Conservation (phyloP, 2,888 invertebrate genomes). For the Cyclophora albipunctata region DNA sequence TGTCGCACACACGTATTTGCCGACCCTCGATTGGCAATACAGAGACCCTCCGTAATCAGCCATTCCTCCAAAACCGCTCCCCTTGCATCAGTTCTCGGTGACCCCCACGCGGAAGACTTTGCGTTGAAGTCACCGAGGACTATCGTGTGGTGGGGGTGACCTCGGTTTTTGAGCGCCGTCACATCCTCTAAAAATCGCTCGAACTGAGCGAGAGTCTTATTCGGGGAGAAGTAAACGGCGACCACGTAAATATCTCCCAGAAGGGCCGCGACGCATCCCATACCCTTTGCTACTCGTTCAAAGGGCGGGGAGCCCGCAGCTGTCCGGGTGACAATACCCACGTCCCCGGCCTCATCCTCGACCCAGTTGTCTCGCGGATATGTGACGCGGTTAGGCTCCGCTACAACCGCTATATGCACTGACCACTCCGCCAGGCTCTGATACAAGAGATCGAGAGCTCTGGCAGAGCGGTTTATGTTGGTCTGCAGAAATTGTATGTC, state of each 20-base stretch:
- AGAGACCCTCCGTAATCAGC: neutral
- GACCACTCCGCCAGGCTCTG: slow-evolving; percentile 5
- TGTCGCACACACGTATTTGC: neutral
- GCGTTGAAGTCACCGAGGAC: too few relatives aligned
- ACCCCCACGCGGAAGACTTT: too few relatives aligned
- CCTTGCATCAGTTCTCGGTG: neutral
- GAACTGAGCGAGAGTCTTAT: neutral
- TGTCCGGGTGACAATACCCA: neutral
- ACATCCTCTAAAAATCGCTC: neutral
- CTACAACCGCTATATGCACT: slow-evolving; percentile 3
- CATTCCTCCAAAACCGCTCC: neutral
- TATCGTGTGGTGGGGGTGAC: too few relatives aligned
- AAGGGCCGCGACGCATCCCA: slow-evolving; percentile 8
- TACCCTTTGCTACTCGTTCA: neutral
- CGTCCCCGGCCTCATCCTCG: neutral
- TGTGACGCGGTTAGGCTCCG: neutral
- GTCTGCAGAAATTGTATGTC: too few relatives aligned
- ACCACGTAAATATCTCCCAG: neutral
- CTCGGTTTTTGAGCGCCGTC: neutral
- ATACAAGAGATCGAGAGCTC: too few relatives aligned
- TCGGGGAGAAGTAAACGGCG: neutral
- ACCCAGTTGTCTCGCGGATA: neutral
- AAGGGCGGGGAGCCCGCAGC: slow-evolving; percentile 4
- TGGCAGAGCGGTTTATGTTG: too few relatives aligned
- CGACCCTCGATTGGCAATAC: neutral